phyloP scores from a whole-genome alignment of 1,140 invertebrate species.

The Lerema accius region DNA sequence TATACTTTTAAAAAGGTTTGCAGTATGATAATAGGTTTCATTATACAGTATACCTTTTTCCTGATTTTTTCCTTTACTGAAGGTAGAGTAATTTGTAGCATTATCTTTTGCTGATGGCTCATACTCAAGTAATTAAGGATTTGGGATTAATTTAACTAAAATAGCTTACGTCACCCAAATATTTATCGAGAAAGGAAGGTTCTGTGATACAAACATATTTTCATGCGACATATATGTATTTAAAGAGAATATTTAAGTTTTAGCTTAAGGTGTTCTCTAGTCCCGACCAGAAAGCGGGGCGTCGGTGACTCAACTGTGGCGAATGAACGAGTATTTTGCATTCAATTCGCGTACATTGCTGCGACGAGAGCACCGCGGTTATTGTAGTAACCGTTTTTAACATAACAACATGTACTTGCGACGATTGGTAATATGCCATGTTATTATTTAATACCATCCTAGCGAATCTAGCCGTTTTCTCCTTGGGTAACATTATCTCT shows the following conservation, averaged over 20 bases:
- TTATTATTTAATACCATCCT: conserved; percentile 8
- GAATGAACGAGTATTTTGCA: conserved; percentile 65
- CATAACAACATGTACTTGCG: conserved; percentile 21
- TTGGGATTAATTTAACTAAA: too few species aligned
- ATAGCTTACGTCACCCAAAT: too few species aligned
- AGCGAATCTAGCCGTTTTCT: background rate
- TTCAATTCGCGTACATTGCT: conserved; percentile 58
- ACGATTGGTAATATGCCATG: conserved; percentile 1
- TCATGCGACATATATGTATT: too few species aligned
- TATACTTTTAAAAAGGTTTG: too few species aligned
- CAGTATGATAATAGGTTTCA: too few species aligned
- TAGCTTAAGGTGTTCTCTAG: conserved; percentile 15
- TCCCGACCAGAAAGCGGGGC: conserved; percentile 53
- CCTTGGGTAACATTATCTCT: background rate
- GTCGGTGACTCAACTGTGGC: conserved; percentile 64
- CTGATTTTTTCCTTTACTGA: too few species aligned
- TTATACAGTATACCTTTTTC: too few species aligned
- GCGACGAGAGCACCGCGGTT: conserved; percentile 49
- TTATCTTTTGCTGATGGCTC: too few species aligned
- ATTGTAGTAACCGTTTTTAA: conserved; percentile 54
- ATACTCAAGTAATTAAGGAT: too few species aligned
- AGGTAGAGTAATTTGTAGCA: too few species aligned
- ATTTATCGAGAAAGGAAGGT: too few species aligned
- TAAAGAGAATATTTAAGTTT: conserved; percentile 8
- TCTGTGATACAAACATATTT: too few species aligned